These are phyloP conservation scores for Muschampia plurimacula DNA, from an alignment of 2,888 invertebrate genomes.

Conservation along the genomic window DNA sequence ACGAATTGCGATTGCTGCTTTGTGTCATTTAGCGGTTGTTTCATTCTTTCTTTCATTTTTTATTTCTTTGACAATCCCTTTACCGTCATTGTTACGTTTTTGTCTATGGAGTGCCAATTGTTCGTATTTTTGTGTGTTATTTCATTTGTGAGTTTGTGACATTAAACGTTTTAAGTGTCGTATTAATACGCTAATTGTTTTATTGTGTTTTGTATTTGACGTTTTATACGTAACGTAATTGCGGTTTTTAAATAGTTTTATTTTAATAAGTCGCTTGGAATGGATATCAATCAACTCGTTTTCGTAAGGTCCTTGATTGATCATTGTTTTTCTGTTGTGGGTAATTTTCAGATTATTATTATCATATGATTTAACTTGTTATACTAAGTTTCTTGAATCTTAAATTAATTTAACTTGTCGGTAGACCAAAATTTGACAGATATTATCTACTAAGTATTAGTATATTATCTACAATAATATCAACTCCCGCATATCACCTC, in stretches of 20 bases:
- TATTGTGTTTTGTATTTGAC: slow-evolving; percentile 31
- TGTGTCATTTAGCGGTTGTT: slow-evolving; percentile 55
- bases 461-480: no score
- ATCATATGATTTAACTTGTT: no score
- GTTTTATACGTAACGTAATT: slow-evolving; percentile 22
- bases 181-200: slow-evolving; percentile 28
- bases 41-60: slow-evolving; percentile 42
- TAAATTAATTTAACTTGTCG: no score
- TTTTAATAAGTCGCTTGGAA: slow-evolving; percentile 13
- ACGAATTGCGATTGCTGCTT: slow-evolving; percentile 54
- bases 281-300: slow-evolving; percentile 5
- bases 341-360: background rate
- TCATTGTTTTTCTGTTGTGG: background rate
- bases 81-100: slow-evolving; percentile 48
- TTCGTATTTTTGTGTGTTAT: slow-evolving; percentile 38
- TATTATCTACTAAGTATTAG: no score
- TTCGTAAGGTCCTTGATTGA: background rate
- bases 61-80: slow-evolving; percentile 47
- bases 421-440: no score
- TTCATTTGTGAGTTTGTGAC: background rate
- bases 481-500: no score
- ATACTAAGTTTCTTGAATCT: no score
- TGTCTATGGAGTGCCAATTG: slow-evolving; percentile 50
- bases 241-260: slow-evolving; percentile 13
- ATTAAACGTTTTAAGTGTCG: slow-evolving; percentile 22